Evolutionary conservation across 2,888 invertebrate species (phyloP).

Genomic region (Drosophila putrida): DNA sequence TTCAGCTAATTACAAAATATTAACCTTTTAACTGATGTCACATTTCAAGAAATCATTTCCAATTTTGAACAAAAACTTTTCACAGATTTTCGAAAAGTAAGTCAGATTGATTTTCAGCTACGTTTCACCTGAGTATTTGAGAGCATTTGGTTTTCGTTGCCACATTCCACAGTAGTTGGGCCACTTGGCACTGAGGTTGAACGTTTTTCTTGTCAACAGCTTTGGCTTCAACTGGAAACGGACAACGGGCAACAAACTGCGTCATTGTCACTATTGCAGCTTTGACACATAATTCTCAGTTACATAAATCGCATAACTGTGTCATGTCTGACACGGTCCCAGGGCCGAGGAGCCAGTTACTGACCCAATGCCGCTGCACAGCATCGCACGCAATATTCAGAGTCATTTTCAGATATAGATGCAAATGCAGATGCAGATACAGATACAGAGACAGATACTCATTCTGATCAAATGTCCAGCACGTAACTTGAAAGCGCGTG

Average conservation of each 20-base stretch:
- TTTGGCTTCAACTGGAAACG: constrained; percentile 18
- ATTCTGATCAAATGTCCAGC: constrained; percentile 34
- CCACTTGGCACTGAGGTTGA: constrained; percentile 32
- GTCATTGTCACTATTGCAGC: constrained; percentile 69
- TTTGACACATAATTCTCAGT: constrained; percentile 77
- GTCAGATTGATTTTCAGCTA: too few relatives aligned
- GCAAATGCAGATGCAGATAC: constrained; percentile 12
- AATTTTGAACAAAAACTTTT: too few relatives aligned
- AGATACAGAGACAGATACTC: constrained; percentile 21
- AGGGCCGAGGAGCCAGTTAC: constrained; percentile 26
- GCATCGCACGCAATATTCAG: constrained; percentile 57
- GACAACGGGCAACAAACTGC: constrained; percentile 48
- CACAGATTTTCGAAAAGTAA: not conserved
- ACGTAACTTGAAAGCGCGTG: constrained; percentile 64
- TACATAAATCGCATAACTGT: constrained; percentile 82
- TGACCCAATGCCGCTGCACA: constrained; percentile 46
- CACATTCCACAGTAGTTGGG: constrained; percentile 16
- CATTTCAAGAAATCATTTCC: too few relatives aligned
- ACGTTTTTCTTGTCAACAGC: constrained; percentile 61
- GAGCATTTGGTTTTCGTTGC: constrained; percentile 42
- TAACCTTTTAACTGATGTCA: too few relatives aligned
- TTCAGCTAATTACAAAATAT: too few relatives aligned
- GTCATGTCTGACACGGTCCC: constrained; percentile 62
- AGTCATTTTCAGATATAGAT: constrained; percentile 8
- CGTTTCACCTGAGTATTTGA: constrained; percentile 4